These are phyloP conservation scores for Australoheros scitulus DNA, from an alignment of 2,113 vertebrate species.

Conservation along the genomic window DNA sequence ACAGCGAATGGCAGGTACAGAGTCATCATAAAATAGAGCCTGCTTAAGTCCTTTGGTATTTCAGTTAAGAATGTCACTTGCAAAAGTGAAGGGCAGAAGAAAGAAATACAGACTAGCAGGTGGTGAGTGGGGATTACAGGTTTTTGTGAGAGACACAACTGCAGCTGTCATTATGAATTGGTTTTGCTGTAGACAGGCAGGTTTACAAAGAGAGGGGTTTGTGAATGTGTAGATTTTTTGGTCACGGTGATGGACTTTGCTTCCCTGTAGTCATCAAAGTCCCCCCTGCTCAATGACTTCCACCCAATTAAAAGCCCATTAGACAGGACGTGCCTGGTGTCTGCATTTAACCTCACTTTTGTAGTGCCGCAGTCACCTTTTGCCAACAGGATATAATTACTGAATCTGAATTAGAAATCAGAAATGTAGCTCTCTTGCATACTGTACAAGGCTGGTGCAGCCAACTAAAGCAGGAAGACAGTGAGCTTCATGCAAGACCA, in stretches of 20 bases:
- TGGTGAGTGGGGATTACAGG: conserved; percentile 52
- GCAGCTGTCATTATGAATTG: conserved; percentile 50
- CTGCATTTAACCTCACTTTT: conserved; percentile 22
- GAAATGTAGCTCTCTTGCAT: not conserved
- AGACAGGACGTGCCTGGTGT: conserved; percentile 35
- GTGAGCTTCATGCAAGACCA: not conserved
- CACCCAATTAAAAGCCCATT: conserved; percentile 62
- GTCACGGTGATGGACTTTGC: conserved; percentile 26
- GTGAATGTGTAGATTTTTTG: conserved; percentile 19
- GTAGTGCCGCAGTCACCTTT: conserved; percentile 36
- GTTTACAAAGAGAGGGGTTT: conserved; percentile 8
- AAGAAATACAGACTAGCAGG: conserved; percentile 30
- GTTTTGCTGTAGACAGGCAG: conserved; percentile 36
- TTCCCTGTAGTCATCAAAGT: conserved; percentile 52
- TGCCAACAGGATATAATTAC: not conserved
- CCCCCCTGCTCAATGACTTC: conserved; percentile 52
- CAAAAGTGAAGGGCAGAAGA: conserved; percentile 52
- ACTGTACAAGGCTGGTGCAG: not conserved
- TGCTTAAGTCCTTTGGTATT: conserved; percentile 52
- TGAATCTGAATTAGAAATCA: conserved; percentile 24
- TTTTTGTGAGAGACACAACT: conserved; percentile 42
- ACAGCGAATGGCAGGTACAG: conserved; percentile 30
- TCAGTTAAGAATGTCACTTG: conserved; percentile 49
- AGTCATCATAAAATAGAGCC: conserved; percentile 41
- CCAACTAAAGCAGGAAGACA: not conserved